A percentile compares a stretch with the other conserved stretches of the same genome.
Conservation (phyloP, 2,888 invertebrate genomes). For the Biston stratarius region DNA sequence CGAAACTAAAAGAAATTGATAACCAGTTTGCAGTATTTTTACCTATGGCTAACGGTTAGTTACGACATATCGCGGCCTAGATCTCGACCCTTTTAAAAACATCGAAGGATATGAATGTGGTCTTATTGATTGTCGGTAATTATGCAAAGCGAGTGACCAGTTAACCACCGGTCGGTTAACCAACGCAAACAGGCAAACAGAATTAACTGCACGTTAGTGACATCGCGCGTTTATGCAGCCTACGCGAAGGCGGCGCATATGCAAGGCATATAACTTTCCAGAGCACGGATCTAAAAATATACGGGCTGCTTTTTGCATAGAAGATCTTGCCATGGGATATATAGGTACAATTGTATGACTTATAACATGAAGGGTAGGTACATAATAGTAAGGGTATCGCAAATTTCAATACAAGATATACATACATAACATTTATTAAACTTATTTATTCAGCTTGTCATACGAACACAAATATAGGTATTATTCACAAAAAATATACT, state of each 20-base stretch:
- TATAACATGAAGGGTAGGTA: no score
- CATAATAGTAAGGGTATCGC: no score
- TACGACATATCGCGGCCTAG: constrained; percentile 34
- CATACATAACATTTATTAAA: no score
- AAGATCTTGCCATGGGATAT: no score
- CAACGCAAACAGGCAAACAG: constrained; percentile 24
- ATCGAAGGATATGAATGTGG: constrained; percentile 63
- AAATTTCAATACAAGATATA: no score
- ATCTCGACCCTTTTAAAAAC: constrained; percentile 43
- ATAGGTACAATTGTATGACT: no score
- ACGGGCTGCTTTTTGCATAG: no score
- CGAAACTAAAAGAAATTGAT: no score
- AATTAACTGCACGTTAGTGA: constrained; percentile 25
- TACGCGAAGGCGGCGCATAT: constrained; percentile 5
- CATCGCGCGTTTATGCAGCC: constrained; percentile 20
- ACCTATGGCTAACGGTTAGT: neutral
- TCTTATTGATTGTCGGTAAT: constrained; percentile 75
- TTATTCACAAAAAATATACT: no score
- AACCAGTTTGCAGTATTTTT: neutral
- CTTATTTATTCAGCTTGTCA: no score
- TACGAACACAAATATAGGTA: no score
- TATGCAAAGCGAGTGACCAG: constrained; percentile 63
- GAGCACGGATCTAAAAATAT: neutral
- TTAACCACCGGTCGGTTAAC: constrained; percentile 22
- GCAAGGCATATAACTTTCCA: constrained; percentile 4